A percentile compares a stretch with the other conserved stretches of the same genome.
Evolutionary conservation across 1,140 invertebrate genomes (phyloP).

Genomic region (Drosophila baimaii): DNA sequence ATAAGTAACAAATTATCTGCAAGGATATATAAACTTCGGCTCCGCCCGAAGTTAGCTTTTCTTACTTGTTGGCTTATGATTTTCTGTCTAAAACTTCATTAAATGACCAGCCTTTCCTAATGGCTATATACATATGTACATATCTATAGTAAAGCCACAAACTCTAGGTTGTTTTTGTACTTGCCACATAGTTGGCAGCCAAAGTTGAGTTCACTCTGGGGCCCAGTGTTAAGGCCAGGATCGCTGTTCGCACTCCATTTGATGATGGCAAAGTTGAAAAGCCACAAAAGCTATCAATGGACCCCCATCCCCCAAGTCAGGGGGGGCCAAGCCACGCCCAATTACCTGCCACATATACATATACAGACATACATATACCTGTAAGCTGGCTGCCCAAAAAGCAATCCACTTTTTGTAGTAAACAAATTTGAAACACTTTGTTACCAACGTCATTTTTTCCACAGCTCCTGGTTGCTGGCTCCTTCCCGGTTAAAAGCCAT

Average conservation of each 20-base stretch:
- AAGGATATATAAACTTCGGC: too few relatives aligned
- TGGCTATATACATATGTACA: background rate
- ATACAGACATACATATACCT: constrained; percentile 7
- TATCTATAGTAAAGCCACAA: background rate
- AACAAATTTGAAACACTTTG: constrained; percentile 81
- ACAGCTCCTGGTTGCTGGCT: background rate
- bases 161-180: background rate
- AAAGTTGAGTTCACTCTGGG: constrained; percentile 34
- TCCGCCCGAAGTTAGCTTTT: too few relatives aligned
- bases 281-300: constrained; percentile 66
- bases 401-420: constrained; percentile 74
- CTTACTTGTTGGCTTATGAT: background rate
- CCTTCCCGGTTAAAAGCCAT: constrained; percentile 35
- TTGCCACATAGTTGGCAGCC: constrained; percentile 6
- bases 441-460: constrained; percentile 61
- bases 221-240: constrained; percentile 31
- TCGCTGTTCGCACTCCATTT: constrained; percentile 66
- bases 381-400: constrained; percentile 55
- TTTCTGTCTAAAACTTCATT: background rate
- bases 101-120: background rate
- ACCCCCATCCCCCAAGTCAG: background rate
- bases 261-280: constrained; percentile 48
- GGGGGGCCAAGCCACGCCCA: constrained; percentile 64
- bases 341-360: constrained; percentile 48
- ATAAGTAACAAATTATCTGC: too few relatives aligned